Conservation (phyloP, 1,140 invertebrate genomes). For the Drosophila eugracilis region DNA sequence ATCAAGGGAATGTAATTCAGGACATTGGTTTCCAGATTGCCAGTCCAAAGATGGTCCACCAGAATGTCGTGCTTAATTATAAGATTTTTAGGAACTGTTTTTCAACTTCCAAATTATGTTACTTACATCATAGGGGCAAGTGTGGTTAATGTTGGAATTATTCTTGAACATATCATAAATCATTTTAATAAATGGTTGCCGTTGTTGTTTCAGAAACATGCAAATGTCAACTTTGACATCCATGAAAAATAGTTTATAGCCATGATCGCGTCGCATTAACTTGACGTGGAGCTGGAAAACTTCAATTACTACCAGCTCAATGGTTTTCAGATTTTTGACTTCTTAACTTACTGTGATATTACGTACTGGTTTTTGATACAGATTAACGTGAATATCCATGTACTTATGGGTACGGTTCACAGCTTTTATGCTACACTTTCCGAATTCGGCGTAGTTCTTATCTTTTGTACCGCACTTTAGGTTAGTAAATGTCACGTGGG, state of each 20-base stretch:
- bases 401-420: constrained; percentile 58
- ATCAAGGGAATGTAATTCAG: constrained; percentile 21
- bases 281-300: constrained; percentile 24
- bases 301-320: accelerated
- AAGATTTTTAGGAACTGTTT: no score
- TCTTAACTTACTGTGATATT: constrained; percentile 15
- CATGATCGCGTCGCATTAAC: constrained; percentile 40
- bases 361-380: constrained; percentile 11
- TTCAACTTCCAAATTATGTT: no score
- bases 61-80: constrained; percentile 59
- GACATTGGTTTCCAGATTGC: constrained; percentile 21
- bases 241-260: constrained; percentile 50
- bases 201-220: constrained; percentile 21
- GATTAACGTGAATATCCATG: constrained; percentile 8
- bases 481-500: constrained; percentile 46
- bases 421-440: constrained; percentile 45
- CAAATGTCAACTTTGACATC: constrained; percentile 41
- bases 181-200: constrained; percentile 12
- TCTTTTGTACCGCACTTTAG: constrained; percentile 29
- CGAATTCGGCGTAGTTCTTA: background rate
- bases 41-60: constrained; percentile 52
- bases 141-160: constrained; percentile 54
- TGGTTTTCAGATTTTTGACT: background rate
- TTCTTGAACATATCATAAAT: constrained; percentile 13
- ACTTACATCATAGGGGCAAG: constrained; percentile 57